Evolutionary conservation across 2,888 invertebrate species (phyloP).

Genomic region (Mythimna impura): DNA sequence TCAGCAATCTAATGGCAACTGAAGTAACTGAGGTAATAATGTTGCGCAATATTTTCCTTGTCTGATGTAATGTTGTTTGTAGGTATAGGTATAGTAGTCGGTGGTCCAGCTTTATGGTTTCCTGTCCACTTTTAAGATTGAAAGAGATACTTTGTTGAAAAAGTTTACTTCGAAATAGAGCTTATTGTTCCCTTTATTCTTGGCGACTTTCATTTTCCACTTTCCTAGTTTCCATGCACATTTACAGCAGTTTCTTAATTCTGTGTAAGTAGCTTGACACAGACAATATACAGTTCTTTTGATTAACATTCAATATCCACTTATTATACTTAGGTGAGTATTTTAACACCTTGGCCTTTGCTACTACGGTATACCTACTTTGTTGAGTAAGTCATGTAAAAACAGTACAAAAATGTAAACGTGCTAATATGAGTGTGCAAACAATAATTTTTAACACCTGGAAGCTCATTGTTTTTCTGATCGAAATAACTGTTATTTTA

Average conservation of each 20-base stretch:
- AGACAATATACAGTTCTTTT: conserved; percentile 9
- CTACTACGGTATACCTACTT: conserved; percentile 3
- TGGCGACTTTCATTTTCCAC: background rate
- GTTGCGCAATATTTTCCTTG: conserved; percentile 53
- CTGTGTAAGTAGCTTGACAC: background rate
- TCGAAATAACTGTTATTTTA: conserved; percentile 29
- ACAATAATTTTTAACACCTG: conserved; percentile 50
- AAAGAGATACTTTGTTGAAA: conserved; percentile 22
- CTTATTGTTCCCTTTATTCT: conserved; percentile 8
- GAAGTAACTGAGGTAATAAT: conserved; percentile 53
- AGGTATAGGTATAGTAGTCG: conserved; percentile 16
- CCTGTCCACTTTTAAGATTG: conserved; percentile 10
- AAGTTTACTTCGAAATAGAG: conserved; percentile 8
- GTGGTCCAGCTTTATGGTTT: conserved; percentile 38
- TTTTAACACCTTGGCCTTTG: conserved; percentile 34
- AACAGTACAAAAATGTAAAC: conserved; percentile 23
- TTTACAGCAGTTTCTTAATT: background rate
- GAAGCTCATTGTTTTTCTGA: conserved; percentile 40
- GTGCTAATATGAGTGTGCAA: conserved; percentile 24
- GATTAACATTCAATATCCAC: conserved; percentile 11
- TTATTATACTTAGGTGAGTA: conserved; percentile 12
- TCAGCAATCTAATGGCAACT: conserved; percentile 66
- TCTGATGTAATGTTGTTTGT: conserved; percentile 40
- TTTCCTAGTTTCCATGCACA: background rate
- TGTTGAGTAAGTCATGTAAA: conserved; percentile 7